These are phyloP conservation scores for Dipodomys merriami DNA, from an alignment of 2,113 vertebrate species.

Conservation along the genomic window DNA sequence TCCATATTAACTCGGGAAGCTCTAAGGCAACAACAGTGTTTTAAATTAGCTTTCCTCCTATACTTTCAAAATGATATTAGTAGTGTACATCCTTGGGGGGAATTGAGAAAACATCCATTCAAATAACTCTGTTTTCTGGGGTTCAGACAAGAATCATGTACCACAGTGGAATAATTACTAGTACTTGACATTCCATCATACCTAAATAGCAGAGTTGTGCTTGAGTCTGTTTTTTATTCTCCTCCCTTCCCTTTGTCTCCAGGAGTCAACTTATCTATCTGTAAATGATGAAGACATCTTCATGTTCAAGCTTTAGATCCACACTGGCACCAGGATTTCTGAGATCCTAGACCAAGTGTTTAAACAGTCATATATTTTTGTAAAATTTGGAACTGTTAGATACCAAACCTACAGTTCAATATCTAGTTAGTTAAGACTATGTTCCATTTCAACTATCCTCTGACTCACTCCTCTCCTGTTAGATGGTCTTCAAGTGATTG, in stretches of 20 bases:
- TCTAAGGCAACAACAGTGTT: neutral
- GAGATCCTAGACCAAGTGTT: neutral
- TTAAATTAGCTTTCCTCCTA: neutral
- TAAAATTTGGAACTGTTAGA: neutral
- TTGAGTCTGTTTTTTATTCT: neutral
- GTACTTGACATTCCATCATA: neutral
- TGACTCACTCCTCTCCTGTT: neutral
- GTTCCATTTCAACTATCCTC: neutral
- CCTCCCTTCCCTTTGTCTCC: neutral
- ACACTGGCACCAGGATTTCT: neutral
- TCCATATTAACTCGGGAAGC: neutral
- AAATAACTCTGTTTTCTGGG: neutral
- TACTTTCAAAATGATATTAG: neutral
- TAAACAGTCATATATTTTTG: neutral
- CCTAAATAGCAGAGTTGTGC: neutral
- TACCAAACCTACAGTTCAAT: neutral
- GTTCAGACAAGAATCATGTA: neutral
- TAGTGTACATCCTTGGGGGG: neutral
- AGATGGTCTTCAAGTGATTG: neutral
- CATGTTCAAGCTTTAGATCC: neutral
- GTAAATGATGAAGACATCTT: neutral
- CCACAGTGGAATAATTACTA: neutral
- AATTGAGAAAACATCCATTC: neutral
- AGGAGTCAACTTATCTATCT: neutral
- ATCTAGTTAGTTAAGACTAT: neutral